Base-by-base conservation (phyloP, 2,888 invertebrate genomes). In the Agrotis puta region DNA sequence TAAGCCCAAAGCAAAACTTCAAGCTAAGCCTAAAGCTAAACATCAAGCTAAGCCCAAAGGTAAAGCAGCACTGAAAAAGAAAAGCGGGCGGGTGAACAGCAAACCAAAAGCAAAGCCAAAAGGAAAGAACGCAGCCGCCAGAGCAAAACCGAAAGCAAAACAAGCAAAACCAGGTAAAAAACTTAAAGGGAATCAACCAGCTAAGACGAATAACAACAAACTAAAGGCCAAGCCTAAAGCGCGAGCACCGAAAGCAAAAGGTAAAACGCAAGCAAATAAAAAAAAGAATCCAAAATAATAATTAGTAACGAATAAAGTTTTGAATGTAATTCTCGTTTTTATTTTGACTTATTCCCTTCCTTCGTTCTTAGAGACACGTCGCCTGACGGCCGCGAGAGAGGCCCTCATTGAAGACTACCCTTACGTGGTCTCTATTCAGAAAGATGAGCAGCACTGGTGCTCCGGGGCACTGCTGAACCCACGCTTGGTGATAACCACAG, bases 341-440 rank as follows among this genome's bases (percentile, higher is more conserved):
- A 59, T 75, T 85, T 83, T 83, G 58, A 79, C 73, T 70, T 51
- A 67, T 58, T 69, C 82, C 86, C 84, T 84, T 79, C 71, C 81
- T 75, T 61, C 83, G 79, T 75, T 66, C 65, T 43, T 77, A 74
- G 87, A 83, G n/a, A 82, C 85, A 59, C 88, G 95, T 77, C 88
- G 95, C 64, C 84, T 95, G 78, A 93, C 92, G 74, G 89, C 91
- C 5, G 92, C 89, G 11, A 89, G 83, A 70, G 94, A 95, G 64
- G 94, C 93, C 0, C 20, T 83, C 66, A 93, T 94, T 54, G 93
- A 92, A 61, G 90, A 94, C 53, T 95, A 92, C 65, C 95, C 95
- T 2, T 96, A 95, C 82, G 90, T 91, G 77, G 91, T 95, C 20
- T 94, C 95, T 5, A 94, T 96, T 47, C 95, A 94, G 82, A 95